Conservation (phyloP, 2,888 invertebrate species). For the Stenodema calcarata region DNA sequence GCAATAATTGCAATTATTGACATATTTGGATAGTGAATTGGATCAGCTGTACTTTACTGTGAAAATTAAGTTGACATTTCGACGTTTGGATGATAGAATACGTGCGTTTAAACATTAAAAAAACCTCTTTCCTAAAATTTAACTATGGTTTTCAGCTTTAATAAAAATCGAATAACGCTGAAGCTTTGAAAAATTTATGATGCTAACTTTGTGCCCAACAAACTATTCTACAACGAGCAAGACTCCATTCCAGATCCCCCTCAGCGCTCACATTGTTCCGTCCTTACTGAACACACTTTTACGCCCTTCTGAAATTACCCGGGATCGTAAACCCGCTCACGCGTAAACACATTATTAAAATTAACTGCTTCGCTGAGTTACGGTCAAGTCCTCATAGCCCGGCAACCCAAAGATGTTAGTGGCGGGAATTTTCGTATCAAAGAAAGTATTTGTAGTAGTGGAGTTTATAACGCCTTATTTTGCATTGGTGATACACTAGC, state of each 20-base stretch:
- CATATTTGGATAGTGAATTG: too few relatives aligned
- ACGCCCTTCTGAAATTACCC: constrained; percentile 4
- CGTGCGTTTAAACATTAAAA: too few relatives aligned
- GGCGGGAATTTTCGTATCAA: not conserved
- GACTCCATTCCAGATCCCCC: too few relatives aligned
- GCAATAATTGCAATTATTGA: too few relatives aligned
- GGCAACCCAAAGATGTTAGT: not conserved
- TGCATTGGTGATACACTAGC: not conserved
- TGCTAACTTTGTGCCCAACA: not conserved
- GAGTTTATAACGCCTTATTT: not conserved
- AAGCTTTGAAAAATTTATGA: not conserved
- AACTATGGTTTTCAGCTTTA: not conserved
- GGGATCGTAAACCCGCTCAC: not conserved
- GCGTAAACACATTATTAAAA: constrained; percentile 23
- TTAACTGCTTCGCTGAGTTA: constrained; percentile 15
- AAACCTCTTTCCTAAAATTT: too few relatives aligned
- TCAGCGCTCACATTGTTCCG: not conserved
- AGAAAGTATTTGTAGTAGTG: not conserved
- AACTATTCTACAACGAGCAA: not conserved
- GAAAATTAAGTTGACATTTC: too few relatives aligned
- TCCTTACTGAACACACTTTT: not conserved
- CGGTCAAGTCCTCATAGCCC: constrained; percentile 8
- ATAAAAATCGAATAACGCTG: not conserved
- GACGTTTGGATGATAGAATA: too few relatives aligned
- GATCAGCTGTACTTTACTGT: too few relatives aligned